A percentile compares a stretch with the other conserved stretches of the same genome.
These are phyloP conservation scores for Anolis carolinensis DNA, from an alignment of 2,113 vertebrate genomes.

Conservation along the genomic window DNA sequence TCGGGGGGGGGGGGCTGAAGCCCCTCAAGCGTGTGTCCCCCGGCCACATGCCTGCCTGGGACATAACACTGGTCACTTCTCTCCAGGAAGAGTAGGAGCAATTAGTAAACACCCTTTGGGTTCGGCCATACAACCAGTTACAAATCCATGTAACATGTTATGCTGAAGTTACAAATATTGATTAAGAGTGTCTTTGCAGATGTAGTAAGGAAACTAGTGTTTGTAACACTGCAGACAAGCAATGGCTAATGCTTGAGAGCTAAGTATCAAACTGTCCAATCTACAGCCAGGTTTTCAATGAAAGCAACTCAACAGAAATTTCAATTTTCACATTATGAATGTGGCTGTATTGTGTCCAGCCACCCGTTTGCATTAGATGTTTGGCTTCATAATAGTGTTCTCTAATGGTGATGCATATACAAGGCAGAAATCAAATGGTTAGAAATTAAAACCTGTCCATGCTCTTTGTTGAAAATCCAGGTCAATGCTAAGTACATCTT, in stretches of 20 bases:
- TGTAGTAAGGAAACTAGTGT: slow-evolving; percentile 27
- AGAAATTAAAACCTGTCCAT: slow-evolving; percentile 64
- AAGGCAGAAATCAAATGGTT: slow-evolving; percentile 58
- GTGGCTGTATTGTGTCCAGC: neutral
- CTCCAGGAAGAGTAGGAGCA: too few relatives aligned
- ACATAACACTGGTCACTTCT: too few relatives aligned
- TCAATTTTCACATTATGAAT: neutral
- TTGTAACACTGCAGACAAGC: slow-evolving; percentile 15
- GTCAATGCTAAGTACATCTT: slow-evolving; percentile 62
- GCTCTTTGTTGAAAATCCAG: slow-evolving; percentile 68
- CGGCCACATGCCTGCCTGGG: too few relatives aligned
- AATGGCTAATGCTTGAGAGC: slow-evolving; percentile 22
- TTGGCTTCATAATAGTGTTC: slow-evolving; percentile 1
- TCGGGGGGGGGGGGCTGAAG: too few relatives aligned
- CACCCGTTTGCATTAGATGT: neutral
- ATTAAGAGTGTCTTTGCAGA: too few relatives aligned
- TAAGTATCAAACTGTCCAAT: slow-evolving; percentile 24
- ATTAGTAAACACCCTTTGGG: too few relatives aligned
- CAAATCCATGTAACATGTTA: neutral
- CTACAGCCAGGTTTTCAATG: slow-evolving; percentile 14
- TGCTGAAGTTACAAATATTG: neutral
- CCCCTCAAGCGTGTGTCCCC: too few relatives aligned
- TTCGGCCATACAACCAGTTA: too few relatives aligned
- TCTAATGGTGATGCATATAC: slow-evolving; percentile 51
- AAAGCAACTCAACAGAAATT: neutral